phyloP scores from a whole-genome alignment of 2,888 invertebrate genomes.

The Pseudococcus jackbeardsleyi region DNA sequence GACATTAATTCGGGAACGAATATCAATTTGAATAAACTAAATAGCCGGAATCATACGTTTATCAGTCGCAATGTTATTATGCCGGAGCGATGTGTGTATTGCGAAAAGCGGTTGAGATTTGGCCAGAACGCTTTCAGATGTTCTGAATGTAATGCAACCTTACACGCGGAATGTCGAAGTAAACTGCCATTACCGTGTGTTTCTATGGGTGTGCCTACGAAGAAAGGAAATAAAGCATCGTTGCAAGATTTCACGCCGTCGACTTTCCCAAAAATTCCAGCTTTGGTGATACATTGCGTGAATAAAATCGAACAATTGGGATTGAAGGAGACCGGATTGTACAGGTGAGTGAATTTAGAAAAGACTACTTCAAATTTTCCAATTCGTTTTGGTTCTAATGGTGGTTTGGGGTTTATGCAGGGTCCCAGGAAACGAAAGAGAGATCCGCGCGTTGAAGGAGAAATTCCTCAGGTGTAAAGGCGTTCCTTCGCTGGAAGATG shows the following conservation, averaged over 20 bases:
- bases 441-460: constrained; percentile 85
- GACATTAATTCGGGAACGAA: background rate
- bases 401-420: constrained; percentile 75
- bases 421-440: constrained; percentile 88
- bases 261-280: constrained; percentile 93
- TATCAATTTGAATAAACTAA: constrained; percentile 66
- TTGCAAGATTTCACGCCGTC: constrained; percentile 83
- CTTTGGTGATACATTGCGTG: constrained; percentile 92
- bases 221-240: constrained; percentile 70
- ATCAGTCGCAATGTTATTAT: constrained; percentile 80
- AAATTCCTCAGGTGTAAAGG: constrained; percentile 81
- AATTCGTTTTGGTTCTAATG: background rate
- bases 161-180: constrained; percentile 79
- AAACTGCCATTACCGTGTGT: constrained; percentile 89
- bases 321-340: constrained; percentile 85
- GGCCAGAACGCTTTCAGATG: constrained; percentile 87
- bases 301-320: constrained; percentile 94
- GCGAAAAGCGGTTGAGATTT: constrained; percentile 87
- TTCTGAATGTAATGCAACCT: constrained; percentile 82
- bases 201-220: constrained; percentile 71
- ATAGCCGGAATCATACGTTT: constrained; percentile 76
- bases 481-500: constrained; percentile 78
- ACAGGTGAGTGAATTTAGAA: constrained; percentile 21
- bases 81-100: constrained; percentile 84
- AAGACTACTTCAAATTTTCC: background rate